phyloP scores from a whole-genome alignment of 2,888 invertebrate species.

The Habrosyne pyritoides region DNA sequence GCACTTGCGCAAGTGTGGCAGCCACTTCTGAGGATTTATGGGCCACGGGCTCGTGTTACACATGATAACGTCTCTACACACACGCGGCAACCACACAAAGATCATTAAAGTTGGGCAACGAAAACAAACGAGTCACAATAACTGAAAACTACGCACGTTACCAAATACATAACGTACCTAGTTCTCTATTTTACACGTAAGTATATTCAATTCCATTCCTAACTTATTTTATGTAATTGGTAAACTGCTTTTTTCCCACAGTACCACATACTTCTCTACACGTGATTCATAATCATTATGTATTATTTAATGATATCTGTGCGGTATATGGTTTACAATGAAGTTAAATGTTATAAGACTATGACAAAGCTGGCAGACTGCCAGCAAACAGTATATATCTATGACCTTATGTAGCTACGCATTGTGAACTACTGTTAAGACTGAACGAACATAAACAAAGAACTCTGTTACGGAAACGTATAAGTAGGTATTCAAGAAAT shows the following conservation, averaged over 20 bases:
- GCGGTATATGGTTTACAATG: constrained; percentile 2
- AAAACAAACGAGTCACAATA: constrained; percentile 42
- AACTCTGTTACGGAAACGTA: constrained; percentile 12
- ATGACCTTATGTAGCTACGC: background rate
- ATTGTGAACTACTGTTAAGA: background rate
- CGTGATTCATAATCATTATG: background rate
- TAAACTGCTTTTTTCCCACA: too few relatives aligned
- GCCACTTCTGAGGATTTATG: constrained; percentile 72
- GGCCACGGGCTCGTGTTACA: constrained; percentile 69
- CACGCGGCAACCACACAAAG: constrained; percentile 54
- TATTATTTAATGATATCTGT: constrained; percentile 8
- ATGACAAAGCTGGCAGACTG: constrained; percentile 24
- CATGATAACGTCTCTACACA: constrained; percentile 71
- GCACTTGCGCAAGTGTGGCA: constrained; percentile 70
- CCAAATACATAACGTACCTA: background rate
- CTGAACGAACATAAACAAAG: background rate
- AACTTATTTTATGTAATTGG: too few relatives aligned
- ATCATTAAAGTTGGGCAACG: constrained; percentile 50
- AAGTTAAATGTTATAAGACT: constrained; percentile 7
- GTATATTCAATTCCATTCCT: too few relatives aligned
- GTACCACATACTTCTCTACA: too few relatives aligned
- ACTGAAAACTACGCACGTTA: background rate
- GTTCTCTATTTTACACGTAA: background rate
- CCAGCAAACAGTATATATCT: constrained; percentile 11
- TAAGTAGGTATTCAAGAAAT: background rate